Percentiles rank a stretch among this genome's conserved stretches.
Conservation (phyloP, 1,140 invertebrate species). For the Anadara kagoshimensis region DNA sequence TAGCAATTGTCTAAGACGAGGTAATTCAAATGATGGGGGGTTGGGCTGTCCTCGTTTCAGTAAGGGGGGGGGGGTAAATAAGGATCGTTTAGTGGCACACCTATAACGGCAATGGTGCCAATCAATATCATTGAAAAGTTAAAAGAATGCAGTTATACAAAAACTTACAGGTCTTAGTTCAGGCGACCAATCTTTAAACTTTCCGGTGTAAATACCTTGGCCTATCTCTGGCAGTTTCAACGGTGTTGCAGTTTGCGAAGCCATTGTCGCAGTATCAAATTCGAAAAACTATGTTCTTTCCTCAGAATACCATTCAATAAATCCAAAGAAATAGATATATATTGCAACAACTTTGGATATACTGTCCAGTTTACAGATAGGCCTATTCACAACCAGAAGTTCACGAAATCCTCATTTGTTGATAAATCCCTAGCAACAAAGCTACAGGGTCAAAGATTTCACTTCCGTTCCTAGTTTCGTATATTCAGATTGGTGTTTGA, state of each 20-base stretch:
- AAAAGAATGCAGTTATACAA: background rate
- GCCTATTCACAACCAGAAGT: constrained; percentile 10
- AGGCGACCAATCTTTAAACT: constrained; percentile 69
- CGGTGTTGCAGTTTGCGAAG: constrained; percentile 49
- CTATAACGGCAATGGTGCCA: constrained; percentile 19
- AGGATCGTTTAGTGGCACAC: too few species aligned
- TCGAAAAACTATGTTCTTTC: constrained; percentile 11
- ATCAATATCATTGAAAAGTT: background rate
- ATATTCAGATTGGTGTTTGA: background rate
- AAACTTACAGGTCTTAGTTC: constrained; percentile 63
- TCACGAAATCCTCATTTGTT: constrained; percentile 26
- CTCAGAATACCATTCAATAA: background rate
- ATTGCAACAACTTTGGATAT: background rate
- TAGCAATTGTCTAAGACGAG: too few species aligned
- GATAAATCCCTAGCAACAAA: constrained; percentile 38
- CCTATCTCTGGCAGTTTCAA: constrained; percentile 50
- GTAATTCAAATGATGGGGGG: too few species aligned
- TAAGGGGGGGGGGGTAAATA: too few species aligned
- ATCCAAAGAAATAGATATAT: background rate
- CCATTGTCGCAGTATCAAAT: constrained; percentile 31
- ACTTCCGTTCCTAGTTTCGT: constrained; percentile 27
- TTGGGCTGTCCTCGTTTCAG: too few species aligned
- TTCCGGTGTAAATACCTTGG: constrained; percentile 76
- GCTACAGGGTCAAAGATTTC: background rate
- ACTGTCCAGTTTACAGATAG: constrained; percentile 5